Percentiles rank a stretch among this genome's conserved stretches.
Evolutionary conservation across 2,113 vertebrate genomes (phyloP).

Genomic region (Thalassarche chlororhynchos): DNA sequence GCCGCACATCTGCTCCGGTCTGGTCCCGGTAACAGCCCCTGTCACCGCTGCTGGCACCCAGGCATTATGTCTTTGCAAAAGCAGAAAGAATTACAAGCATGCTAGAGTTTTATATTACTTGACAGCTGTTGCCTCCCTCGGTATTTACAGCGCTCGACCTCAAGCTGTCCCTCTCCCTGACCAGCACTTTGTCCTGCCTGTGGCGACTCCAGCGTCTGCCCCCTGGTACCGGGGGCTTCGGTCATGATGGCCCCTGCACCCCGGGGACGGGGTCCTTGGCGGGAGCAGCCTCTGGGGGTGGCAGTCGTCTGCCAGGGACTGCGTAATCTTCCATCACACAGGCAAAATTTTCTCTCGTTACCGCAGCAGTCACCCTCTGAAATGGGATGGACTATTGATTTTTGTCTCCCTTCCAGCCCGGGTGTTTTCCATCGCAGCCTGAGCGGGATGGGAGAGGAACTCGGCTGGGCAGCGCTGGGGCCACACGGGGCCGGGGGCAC

Average conservation of each 20-base stretch:
- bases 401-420: slow-evolving; percentile 44
- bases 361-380: slow-evolving; percentile 45
- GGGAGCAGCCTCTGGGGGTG: neutral
- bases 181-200: neutral
- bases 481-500: neutral
- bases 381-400: slow-evolving; percentile 62
- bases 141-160: neutral
- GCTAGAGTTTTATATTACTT: slow-evolving; percentile 18
- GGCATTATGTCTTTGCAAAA: slow-evolving; percentile 50
- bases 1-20: slow-evolving; percentile 17
- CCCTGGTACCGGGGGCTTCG: fast-evolving
- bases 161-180: neutral
- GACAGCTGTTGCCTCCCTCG: slow-evolving; percentile 48
- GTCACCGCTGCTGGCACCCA: slow-evolving; percentile 52
- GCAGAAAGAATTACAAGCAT: slow-evolving; percentile 54
- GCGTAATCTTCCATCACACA: neutral
- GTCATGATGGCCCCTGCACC: fast-evolving
- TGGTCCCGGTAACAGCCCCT: slow-evolving; percentile 39
- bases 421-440: slow-evolving; percentile 44
- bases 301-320: neutral
- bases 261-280: neutral
- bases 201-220: neutral
- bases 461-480: neutral
- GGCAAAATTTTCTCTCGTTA: slow-evolving; percentile 36
- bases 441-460: slow-evolving; percentile 54